These are phyloP conservation scores for Epizoanthus fatuus DNA, from an alignment of 92 coral and sea anemone species.

Conservation along the genomic window DNA sequence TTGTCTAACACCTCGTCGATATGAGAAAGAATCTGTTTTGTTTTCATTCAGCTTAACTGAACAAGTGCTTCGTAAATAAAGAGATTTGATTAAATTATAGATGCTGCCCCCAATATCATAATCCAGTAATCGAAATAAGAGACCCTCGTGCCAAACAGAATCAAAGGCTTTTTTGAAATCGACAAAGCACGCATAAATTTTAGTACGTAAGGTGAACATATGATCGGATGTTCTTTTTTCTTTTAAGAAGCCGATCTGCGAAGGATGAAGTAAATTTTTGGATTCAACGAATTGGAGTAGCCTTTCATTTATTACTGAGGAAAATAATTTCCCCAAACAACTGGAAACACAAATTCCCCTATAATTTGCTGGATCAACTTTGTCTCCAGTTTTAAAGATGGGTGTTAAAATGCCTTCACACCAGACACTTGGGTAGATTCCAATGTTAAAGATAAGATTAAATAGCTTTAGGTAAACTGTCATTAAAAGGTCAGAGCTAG, in stretches of 20 bases:
- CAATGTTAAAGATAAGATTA: conserved; percentile 4
- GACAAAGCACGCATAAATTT: no score
- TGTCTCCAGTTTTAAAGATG: conserved; percentile 26
- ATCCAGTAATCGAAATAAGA: background rate
- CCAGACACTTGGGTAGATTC: conserved; percentile 36
- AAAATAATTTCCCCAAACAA: conserved; percentile 21
- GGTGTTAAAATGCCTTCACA: conserved; percentile 39
- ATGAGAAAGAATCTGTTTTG: conserved; percentile 37
- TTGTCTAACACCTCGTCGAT: conserved; percentile 66
- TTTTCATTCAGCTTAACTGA: conserved; percentile 26
- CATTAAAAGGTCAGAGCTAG: background rate
- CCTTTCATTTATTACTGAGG: conserved; percentile 1
- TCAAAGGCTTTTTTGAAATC: conserved; percentile 24
- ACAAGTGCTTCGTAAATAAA: conserved; percentile 37
- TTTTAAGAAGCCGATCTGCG: conserved; percentile 31
- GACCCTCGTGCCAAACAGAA: conserved; percentile 36
- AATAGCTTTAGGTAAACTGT: conserved; percentile 23
- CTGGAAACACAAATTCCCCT: conserved; percentile 32
- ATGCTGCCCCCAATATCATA: conserved; percentile 20
- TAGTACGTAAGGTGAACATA: conserved; percentile 22
- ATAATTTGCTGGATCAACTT: background rate
- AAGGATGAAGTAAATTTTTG: conserved; percentile 19
- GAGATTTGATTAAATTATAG: conserved; percentile 11
- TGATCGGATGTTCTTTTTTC: conserved; percentile 30
- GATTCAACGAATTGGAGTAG: background rate